Evolutionary conservation across 2,797 vertebrate genomes (phyloP).

Genomic region (Podarcis siculus): DNA sequence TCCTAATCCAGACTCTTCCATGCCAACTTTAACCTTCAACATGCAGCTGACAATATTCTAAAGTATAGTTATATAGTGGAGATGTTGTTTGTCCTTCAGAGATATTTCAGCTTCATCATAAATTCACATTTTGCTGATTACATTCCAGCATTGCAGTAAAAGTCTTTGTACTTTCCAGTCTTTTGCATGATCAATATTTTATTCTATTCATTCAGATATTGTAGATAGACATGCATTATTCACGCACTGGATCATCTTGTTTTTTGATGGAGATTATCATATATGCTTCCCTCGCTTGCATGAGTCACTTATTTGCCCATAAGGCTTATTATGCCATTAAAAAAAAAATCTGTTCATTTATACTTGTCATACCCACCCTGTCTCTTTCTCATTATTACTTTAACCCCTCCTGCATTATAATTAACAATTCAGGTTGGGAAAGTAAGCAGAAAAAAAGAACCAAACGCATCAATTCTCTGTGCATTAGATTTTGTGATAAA

Average conservation of each 20-base stretch:
- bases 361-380: background rate
- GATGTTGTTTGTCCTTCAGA: conserved; percentile 16
- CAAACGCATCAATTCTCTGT: background rate
- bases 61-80: background rate
- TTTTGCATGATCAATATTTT: conserved; percentile 41
- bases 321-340: conserved; percentile 16
- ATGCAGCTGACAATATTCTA: background rate
- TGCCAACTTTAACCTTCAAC: conserved; percentile 12
- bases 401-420: background rate
- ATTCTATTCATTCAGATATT: conserved; percentile 40
- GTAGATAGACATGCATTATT: conserved; percentile 41
- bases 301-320: conserved; percentile 26
- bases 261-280: conserved; percentile 33
- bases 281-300: conserved; percentile 21
- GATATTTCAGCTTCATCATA: conserved; percentile 30
- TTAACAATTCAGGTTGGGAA: background rate
- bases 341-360: conserved; percentile 5
- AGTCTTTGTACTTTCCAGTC: conserved; percentile 23
- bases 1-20: background rate
- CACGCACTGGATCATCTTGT: conserved; percentile 20
- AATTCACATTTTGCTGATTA: conserved; percentile 40
- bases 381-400: conserved; percentile 11
- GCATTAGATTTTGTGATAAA: background rate
- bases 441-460: background rate
- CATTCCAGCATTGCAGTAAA: conserved; percentile 19